Evolutionary conservation across 1,140 invertebrate species (phyloP).

Genomic region (Orussus abietinus): DNA sequence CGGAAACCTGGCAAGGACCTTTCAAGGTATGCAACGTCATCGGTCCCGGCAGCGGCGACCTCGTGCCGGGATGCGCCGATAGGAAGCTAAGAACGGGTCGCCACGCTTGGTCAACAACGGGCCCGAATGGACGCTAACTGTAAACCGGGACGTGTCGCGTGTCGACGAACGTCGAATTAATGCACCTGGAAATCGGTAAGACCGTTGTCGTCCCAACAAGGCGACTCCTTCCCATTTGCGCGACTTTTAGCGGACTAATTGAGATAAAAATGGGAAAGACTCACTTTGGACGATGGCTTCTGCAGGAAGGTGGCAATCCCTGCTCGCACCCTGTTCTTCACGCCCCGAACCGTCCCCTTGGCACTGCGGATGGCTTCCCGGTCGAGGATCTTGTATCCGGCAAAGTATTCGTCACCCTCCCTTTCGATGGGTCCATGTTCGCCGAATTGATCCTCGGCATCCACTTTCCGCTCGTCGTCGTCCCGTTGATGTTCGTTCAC

Average conservation of each 20-base stretch:
- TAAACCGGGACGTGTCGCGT: constrained; percentile 25
- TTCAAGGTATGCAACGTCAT: not conserved
- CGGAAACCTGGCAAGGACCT: not conserved
- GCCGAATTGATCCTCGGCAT: constrained; percentile 28
- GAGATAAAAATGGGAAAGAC: constrained; percentile 23
- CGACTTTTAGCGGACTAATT: too few species aligned
- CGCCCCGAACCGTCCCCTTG: constrained; percentile 86
- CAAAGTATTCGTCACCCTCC: constrained; percentile 68
- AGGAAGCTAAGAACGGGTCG: too few species aligned
- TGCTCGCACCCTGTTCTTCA: constrained; percentile 88
- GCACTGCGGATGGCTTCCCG: constrained; percentile 78
- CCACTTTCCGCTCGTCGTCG: constrained; percentile 41
- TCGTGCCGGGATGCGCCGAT: too few species aligned
- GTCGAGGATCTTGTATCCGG: constrained; percentile 74
- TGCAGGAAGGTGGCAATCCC: constrained; percentile 91
- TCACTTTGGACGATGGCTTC: constrained; percentile 70
- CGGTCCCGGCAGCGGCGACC: constrained; percentile 1
- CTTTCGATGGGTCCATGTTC: constrained; percentile 46
- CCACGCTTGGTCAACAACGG: too few species aligned
- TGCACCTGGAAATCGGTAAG: not conserved
- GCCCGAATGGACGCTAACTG: too few species aligned
- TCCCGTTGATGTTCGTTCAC: constrained; percentile 70
- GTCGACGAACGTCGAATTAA: not conserved
- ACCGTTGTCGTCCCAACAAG: not conserved
- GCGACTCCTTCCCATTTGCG: too few species aligned